Conservation (phyloP, 1,140 invertebrate genomes). For the Dendroctonus valens region DNA sequence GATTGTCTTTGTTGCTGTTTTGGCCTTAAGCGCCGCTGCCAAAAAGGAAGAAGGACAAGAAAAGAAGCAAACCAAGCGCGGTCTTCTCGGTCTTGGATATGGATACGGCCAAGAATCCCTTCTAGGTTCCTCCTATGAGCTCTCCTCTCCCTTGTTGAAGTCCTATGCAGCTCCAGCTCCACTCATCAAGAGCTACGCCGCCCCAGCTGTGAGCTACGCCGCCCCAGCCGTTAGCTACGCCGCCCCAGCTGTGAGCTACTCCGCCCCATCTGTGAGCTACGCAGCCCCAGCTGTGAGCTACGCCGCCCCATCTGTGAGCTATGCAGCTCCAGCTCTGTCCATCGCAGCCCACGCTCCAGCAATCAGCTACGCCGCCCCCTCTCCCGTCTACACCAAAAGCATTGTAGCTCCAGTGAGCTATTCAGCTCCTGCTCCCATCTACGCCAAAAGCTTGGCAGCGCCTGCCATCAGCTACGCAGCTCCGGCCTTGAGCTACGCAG, state of each 20-base stretch:
- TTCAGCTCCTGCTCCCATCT: constrained; percentile 7
- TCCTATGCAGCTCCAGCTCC: constrained; percentile 11
- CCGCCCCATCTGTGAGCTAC: not conserved
- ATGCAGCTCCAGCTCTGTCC: constrained; percentile 10
- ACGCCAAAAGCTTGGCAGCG: constrained; percentile 7
- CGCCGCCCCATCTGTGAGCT: not conserved
- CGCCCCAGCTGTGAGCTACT: constrained; percentile 4
- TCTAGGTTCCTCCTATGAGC: not conserved
- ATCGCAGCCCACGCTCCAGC: constrained; percentile 5
- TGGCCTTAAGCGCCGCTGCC: constrained; percentile 12
- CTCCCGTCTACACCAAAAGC: not conserved
- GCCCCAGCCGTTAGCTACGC: constrained; percentile 16
- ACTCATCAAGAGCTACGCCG: constrained; percentile 12
- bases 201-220: constrained; percentile 9
- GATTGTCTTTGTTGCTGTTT: constrained; percentile 18
- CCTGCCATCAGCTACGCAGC: constrained; percentile 17
- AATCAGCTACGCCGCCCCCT: constrained; percentile 3
- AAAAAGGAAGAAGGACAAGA: not conserved
- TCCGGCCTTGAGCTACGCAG: constrained; percentile 18
- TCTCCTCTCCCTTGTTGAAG: not conserved
- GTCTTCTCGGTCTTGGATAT: constrained; percentile 13
- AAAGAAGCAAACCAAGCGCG: constrained; percentile 27
- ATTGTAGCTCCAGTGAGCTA: constrained; percentile 14
- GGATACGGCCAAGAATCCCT: not conserved
- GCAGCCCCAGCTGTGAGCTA: constrained; percentile 7